Conservation (phyloP, 2,888 invertebrate species). For the Drosophila atripex region DNA sequence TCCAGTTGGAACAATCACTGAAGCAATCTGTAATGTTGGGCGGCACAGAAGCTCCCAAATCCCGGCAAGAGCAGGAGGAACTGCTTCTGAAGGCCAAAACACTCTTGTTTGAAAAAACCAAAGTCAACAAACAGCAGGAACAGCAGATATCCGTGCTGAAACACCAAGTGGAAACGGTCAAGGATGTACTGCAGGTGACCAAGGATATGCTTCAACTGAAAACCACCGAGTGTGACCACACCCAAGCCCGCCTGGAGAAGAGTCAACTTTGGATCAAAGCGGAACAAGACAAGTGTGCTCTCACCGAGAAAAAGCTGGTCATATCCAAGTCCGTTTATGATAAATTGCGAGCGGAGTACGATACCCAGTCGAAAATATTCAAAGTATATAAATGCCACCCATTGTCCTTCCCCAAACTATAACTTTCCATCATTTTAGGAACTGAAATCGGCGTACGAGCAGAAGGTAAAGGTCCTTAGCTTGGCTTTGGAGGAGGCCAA, state of each 20-base stretch:
- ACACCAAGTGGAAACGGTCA: constrained; percentile 89
- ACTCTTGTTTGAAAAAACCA: constrained; percentile 90
- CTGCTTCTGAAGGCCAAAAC: constrained; percentile 88
- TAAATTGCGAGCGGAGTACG: constrained; percentile 90
- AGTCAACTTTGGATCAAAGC: constrained; percentile 87
- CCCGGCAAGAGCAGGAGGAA: constrained; percentile 82
- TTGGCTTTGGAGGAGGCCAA: constrained; percentile 75
- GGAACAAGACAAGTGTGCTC: constrained; percentile 89
- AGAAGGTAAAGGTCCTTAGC: constrained; percentile 85
- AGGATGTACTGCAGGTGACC: constrained; percentile 92
- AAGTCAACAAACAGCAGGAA: constrained; percentile 91
- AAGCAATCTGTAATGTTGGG: constrained; percentile 82
- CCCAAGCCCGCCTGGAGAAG: constrained; percentile 87
- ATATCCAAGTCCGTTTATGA: constrained; percentile 90
- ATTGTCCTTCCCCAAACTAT: not conserved
- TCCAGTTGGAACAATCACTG: constrained; percentile 81
- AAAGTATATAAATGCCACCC: constrained; percentile 83
- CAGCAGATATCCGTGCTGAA: constrained; percentile 88
- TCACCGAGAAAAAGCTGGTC: constrained; percentile 89
- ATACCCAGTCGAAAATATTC: constrained; percentile 90
- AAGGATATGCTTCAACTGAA: constrained; percentile 91
- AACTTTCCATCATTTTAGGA: constrained; percentile 84
- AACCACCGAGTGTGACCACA: constrained; percentile 91
- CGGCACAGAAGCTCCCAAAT: constrained; percentile 81
- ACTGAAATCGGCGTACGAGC: constrained; percentile 88